Evolutionary conservation across 2,888 invertebrate genomes (phyloP), one percentile per base, ranked within the genome.

Genomic region (Crossocerus cetratus): DNA sequence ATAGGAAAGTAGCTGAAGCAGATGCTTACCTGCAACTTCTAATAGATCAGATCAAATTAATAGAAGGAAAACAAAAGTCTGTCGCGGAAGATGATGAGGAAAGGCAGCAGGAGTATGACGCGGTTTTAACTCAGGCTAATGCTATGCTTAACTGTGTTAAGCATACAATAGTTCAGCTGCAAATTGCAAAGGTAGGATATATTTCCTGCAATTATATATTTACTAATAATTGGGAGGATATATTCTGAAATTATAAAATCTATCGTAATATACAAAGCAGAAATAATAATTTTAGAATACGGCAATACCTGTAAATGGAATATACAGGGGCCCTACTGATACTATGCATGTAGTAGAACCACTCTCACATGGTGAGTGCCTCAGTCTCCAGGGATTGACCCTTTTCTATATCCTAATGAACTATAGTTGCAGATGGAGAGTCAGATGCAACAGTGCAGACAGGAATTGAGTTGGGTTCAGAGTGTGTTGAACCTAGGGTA

Each of bases 141-240:
- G 94, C 94, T 76, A 97, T 99, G 95, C 93, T 99, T 91, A 98
- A 99, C 92, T 96, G 98, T 86, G 96, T 99, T 82, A 99, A 99
- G 92, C 99, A 99, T 93, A 97, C 98, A 86, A 99, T 99, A 91
- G 98, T 99, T 80, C 94, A 98, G 87, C 93, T 99, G 84, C 99
- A 99, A 94, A 98, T 99, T 90, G 97, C 98, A 84, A 99, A 99
- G 95, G 97, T 97, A 92, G 85, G n/a, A 49, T 49, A 16, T 22
- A 0, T 2, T 32, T 56, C 53, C n/a, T 44, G 45, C 62, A 22
- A 16, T 62, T 16, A 14, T 32, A 32, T 3, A 32, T 32, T 32
- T 8, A 32, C 11, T 32, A 11, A 8, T 32, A 32, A 32, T 32
- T 3, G n/a, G n/a, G n/a, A n/a, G n/a, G n/a, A n/a, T 3, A 32